Percentiles rank a stretch among this genome's conserved stretches.
These are phyloP conservation scores for Mythimna albipuncta DNA, from an alignment of 2,888 invertebrate species.

Conservation along the genomic window DNA sequence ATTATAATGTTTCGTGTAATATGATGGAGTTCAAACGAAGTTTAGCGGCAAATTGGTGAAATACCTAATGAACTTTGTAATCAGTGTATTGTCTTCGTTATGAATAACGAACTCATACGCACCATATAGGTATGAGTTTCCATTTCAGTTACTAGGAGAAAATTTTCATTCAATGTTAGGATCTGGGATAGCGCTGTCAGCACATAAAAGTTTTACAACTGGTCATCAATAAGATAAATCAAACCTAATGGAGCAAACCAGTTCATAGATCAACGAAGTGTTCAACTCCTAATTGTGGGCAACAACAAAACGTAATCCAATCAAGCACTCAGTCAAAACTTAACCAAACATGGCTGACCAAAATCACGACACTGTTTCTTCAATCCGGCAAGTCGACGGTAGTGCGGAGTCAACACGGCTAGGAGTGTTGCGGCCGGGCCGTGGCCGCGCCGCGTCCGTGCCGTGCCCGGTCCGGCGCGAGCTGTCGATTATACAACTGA, in stretches of 20 bases:
- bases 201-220: background rate
- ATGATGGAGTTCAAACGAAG: slow-evolving; percentile 76
- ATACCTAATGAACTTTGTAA: slow-evolving; percentile 78
- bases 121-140: slow-evolving; percentile 12
- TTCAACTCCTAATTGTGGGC: slow-evolving; percentile 16
- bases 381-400: slow-evolving; percentile 27
- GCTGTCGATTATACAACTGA: slow-evolving; percentile 83
- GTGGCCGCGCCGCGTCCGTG: slow-evolving; percentile 66
- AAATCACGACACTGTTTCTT: slow-evolving; percentile 54
- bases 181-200: background rate
- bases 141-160: slow-evolving; percentile 5
- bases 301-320: slow-evolving; percentile 48
- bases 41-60: slow-evolving; percentile 75
- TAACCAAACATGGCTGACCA: slow-evolving; percentile 50
- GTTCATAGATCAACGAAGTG: slow-evolving; percentile 13
- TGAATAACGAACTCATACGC: slow-evolving; percentile 46
- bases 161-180: background rate
- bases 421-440: slow-evolving; percentile 60
- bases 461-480: slow-evolving; percentile 79
- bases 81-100: slow-evolving; percentile 70
- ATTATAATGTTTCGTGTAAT: slow-evolving; percentile 78
- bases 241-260: slow-evolving; percentile 1
- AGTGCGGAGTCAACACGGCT: slow-evolving; percentile 50
- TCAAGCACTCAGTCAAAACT: slow-evolving; percentile 53
- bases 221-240: background rate